Base-by-base conservation (phyloP, 2,888 invertebrate species). In the Plemyria rubiginata region DNA sequence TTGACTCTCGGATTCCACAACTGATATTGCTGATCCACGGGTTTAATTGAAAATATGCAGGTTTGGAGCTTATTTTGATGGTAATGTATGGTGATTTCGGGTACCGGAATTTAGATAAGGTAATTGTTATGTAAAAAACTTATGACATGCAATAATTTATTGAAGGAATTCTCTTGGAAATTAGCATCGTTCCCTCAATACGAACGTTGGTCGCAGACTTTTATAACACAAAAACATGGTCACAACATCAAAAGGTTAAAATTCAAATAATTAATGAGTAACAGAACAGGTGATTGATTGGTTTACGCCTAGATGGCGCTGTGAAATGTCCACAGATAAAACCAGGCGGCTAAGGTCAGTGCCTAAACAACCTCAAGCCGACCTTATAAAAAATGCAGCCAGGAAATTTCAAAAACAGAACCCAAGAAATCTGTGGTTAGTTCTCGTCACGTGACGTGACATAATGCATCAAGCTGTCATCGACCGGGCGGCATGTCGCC, bases 401-500 rank as follows among this genome's bases (percentile, higher is more conserved):
- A 52, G 28, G 28, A 40, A 29, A 16, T 13, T 53, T 45, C 12
- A 38, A 45, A 58, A 51, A 45, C 28, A 46, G 41, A 59, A 48
- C 7, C 4, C 9, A 59, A 53, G 38, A 52, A 53, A 40, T 46
- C 52, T 53, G 59, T 12, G 49, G 48, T 54, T 52, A 28, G 22
- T 36, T 15, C n/a, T n/a, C 36, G 43, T 36, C 50, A 70, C 36
- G 11, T 38, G 66, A 70, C 68, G 70, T 70, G 71, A 69, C 66
- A 62, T 52, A 69, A 70, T 67, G 62, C 66, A 62, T 69, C 69
- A 60, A 59, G 40, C 70, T 67, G 70, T 70, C 71, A 71, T 68
- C 70, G 71, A 71, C 71, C 69, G 62, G 43, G 65, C 64, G 60
- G 63, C 64, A 61, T 56, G 67, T 53, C 57, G 65, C 38, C 58